Evolutionary conservation across 64 coral and sea anemone species (phyloP).

Genomic region (Orbicella faveolata): DNA sequence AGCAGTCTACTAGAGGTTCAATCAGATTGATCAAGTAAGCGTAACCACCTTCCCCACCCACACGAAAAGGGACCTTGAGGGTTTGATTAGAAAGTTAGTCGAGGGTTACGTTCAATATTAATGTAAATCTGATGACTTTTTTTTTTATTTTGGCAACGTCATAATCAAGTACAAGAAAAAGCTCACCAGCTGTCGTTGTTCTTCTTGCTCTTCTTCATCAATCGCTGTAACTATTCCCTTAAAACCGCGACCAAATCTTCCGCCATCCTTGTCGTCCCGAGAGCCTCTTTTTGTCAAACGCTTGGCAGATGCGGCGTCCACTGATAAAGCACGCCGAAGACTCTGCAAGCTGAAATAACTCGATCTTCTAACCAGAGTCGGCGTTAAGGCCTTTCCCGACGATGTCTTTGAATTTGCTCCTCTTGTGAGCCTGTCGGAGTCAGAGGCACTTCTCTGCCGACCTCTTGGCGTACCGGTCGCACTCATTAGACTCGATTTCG

Average conservation of each 20-base stretch:
- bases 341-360: slow-evolving; percentile 24
- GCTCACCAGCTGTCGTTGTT: slow-evolving; percentile 13
- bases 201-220: slow-evolving; percentile 4
- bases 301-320: background rate
- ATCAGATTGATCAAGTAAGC: no score
- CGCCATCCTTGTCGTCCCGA: background rate
- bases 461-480: background rate
- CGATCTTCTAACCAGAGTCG: background rate
- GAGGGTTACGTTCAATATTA: no score
- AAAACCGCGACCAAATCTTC: background rate
- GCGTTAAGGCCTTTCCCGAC: background rate
- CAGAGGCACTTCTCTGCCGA: background rate
- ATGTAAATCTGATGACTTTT: no score
- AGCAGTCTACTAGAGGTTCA: no score
- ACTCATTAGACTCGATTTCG: background rate
- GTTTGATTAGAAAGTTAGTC: no score
- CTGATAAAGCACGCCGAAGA: background rate
- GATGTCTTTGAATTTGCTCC: background rate
- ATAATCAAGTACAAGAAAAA: background rate
- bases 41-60: no score
- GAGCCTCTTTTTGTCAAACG: background rate
- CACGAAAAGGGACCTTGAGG: no score
- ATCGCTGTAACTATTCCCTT: background rate
- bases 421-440: background rate
- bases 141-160: no score